Conservation (phyloP, 2,888 invertebrate genomes). For the Tipula helvola region DNA sequence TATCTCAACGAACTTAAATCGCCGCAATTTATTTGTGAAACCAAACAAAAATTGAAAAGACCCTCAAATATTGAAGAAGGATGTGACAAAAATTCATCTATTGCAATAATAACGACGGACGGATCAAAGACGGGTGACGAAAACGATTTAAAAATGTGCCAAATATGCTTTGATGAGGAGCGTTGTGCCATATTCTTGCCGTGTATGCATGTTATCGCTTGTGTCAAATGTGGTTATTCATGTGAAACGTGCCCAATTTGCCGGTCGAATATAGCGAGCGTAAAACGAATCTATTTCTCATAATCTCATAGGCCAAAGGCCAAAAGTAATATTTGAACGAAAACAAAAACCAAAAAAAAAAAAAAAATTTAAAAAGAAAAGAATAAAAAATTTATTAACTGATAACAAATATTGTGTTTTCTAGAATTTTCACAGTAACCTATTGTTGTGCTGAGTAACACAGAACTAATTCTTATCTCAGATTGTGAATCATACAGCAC, state of each 20-base stretch:
- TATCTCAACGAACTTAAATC: constrained; percentile 74
- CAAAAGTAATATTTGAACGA: no score
- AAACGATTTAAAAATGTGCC: constrained; percentile 48
- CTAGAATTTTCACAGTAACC: no score
- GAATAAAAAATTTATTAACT: no score
- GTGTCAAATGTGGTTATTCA: constrained; percentile 80
- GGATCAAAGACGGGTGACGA: background rate
- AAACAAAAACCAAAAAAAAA: no score
- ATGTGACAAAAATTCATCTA: constrained; percentile 13
- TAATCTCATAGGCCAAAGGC: no score
- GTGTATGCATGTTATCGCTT: constrained; percentile 89
- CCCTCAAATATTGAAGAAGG: no score
- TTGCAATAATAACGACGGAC: no score
- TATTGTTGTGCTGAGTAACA: no score
- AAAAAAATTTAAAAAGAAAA: no score
- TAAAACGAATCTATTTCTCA: background rate
- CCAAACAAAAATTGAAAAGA: constrained; percentile 26
- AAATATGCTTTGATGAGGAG: constrained; percentile 83
- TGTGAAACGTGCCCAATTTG: constrained; percentile 81
- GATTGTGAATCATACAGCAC: no score
- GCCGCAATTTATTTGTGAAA: constrained; percentile 47
- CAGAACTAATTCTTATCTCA: no score
- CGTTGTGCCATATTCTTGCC: constrained; percentile 86
- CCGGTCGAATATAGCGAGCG: constrained; percentile 46
- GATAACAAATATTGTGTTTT: no score